Evolutionary conservation across 2,113 vertebrate genomes (phyloP).

Genomic region (Mustela nigripes): DNA sequence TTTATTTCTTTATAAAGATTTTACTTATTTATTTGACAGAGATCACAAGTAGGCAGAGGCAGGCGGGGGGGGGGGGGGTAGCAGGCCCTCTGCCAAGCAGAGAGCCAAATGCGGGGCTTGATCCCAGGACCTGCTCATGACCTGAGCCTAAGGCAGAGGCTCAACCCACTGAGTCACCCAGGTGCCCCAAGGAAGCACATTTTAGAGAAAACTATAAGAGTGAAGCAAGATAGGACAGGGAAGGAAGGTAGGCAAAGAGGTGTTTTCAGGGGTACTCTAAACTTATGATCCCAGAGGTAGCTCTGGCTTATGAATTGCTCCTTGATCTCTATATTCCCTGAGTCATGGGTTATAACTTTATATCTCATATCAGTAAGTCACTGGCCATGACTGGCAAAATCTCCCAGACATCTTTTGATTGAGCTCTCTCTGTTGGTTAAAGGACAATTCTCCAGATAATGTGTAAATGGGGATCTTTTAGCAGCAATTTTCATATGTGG

Average conservation of each 20-base stretch:
- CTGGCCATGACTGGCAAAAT: neutral
- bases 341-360: fast-evolving
- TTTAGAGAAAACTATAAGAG: neutral
- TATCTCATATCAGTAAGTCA: fast-evolving
- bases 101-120: no score
- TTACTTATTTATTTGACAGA: no score
- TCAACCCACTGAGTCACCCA: no score
- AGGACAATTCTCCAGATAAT: neutral
- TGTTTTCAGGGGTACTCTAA: neutral
- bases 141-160: no score
- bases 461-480: fast-evolving
- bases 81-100: no score
- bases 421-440: neutral
- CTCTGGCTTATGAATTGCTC: neutral
- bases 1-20: no score
- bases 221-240: neutral
- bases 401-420: neutral
- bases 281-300: neutral
- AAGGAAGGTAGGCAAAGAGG: neutral
- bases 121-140: no score
- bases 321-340: neutral
- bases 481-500: neutral
- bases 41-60: no score
- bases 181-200: neutral
- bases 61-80: no score